A percentile compares a stretch with the other conserved stretches of the same genome.
Conservation (phyloP, 2,113 vertebrate species). For the Zosterops japonicus region DNA sequence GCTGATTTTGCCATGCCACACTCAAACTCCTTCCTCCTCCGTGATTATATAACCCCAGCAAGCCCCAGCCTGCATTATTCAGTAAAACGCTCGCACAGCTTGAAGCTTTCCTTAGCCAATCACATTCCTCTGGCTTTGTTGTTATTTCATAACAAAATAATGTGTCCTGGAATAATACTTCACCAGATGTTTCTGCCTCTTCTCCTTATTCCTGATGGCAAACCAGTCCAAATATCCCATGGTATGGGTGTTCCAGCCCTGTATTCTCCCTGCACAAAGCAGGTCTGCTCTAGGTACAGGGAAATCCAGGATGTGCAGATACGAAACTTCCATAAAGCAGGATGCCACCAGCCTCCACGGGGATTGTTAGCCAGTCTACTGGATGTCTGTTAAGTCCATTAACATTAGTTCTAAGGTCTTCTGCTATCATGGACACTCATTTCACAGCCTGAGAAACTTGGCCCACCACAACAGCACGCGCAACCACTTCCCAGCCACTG, state of each 20-base stretch:
- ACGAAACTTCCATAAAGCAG: neutral
- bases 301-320: neutral
- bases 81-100: neutral
- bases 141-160: conserved; percentile 51
- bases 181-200: neutral
- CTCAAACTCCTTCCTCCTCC: neutral
- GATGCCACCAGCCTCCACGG: rapidly evolving
- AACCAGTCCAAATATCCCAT: neutral
- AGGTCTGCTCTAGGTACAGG: neutral
- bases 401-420: neutral
- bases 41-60: neutral
- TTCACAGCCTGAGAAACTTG: neutral
- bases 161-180: conserved; percentile 43
- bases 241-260: neutral
- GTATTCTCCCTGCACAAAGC: neutral
- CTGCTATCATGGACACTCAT: neutral
- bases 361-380: neutral
- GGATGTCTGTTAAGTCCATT: neutral
- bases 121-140: neutral
- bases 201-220: neutral
- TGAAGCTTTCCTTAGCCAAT: conserved; percentile 29
- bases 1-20: neutral
- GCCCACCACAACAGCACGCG: neutral
- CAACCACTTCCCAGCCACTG: neutral
- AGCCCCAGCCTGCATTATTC: conserved; percentile 30